Evolutionary conservation across 1,140 invertebrate genomes (phyloP), one percentile per base, ranked within the genome.

Genomic region (Dendroctonus valens): DNA sequence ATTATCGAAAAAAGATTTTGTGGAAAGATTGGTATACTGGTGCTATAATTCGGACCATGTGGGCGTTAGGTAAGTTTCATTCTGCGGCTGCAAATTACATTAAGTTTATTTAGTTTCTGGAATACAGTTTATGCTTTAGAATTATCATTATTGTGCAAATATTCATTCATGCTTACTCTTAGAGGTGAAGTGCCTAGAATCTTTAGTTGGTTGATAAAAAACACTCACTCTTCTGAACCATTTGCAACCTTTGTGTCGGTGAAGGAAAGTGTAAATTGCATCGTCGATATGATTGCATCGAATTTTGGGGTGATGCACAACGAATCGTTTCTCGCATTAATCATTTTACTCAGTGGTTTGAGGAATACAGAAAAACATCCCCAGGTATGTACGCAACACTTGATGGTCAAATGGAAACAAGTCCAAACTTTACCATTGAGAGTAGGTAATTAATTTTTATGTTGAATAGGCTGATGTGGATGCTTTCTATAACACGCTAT

Each of bases 231-330:
- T 11, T 73, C 65, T 42, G 65, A 76, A 53, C 71, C 72, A 59
- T 83, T 90, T 3, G 82, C 84, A 69, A 81, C 81, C 38, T 83
- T 83, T 51, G 78, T 92, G 11, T 80, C 89, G 68, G 83, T 86
- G 41, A 82, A 86, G 41, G 88, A 89, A 59, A 90, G 87, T 50
- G 78, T 94, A 14, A 83, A 84, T 40, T 85, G 87, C 68, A 79
- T 96, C 64, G 87, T 93, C 6, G 84, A 85, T 75, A 95, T 95
- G 93, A 81, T 91, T 60, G 82, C 85, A 0, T 89, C 90, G 5
- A 87, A 91, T 70, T 90, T 94, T 79, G 78, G 87, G 8, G 85
- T 94, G 0, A 95, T 96, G 93, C 91, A 93, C 76, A 94, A 92
- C 76, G 92, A 95, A 80, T 91, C 92, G 0, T 81, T 91, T 26